A percentile compares a stretch with the other conserved stretches of the same genome.
Evolutionary conservation across 1,140 invertebrate species (phyloP).

Genomic region (Archivesica marissinica): DNA sequence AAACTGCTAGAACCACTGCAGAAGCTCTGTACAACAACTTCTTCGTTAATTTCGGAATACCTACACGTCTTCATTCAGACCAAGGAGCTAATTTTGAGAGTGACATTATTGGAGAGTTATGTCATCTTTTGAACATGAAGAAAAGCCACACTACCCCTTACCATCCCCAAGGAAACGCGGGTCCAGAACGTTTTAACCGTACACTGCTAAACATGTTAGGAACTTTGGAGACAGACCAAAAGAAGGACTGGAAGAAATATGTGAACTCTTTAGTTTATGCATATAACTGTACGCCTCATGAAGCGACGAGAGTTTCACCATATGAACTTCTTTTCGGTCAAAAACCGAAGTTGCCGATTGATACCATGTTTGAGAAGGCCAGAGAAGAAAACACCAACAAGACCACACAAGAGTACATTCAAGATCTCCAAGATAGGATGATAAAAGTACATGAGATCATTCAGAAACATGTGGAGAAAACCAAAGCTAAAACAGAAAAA

Average conservation of each 20-base stretch:
- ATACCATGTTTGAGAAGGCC: background rate
- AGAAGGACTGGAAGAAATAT: background rate
- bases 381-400: background rate
- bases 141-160: background rate
- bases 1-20: conserved; percentile 55
- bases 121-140: background rate
- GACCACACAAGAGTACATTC: too few relatives aligned
- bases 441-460: background rate
- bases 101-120: conserved; percentile 52
- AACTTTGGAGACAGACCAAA: background rate
- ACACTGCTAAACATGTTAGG: background rate
- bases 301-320: too few relatives aligned
- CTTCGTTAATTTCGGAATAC: conserved; percentile 43
- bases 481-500: conserved; percentile 43
- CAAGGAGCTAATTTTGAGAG: conserved; percentile 61
- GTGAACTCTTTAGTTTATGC: background rate
- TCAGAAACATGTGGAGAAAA: conserved; percentile 13
- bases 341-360: background rate
- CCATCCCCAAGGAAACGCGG: background rate
- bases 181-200: background rate
- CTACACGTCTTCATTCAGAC: conserved; percentile 37
- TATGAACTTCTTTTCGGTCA: background rate
- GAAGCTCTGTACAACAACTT: conserved; percentile 51
- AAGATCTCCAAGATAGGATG: too few relatives aligned
- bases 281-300: background rate